phyloP scores from a whole-genome alignment of 2,888 invertebrate species.

The Tolmerus cingulatus region DNA sequence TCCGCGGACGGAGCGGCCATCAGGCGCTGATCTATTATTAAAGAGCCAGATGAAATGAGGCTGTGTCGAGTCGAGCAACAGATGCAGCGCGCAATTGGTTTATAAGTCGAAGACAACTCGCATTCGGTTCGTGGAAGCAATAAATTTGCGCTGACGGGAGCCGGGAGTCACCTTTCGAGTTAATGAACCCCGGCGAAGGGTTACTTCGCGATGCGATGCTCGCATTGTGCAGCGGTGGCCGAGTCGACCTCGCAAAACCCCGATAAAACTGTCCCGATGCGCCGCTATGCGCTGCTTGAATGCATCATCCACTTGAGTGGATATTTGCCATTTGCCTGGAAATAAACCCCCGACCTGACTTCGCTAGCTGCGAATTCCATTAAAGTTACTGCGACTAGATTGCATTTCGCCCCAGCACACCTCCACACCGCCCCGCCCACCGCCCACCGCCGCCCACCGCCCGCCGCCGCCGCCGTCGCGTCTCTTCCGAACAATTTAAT shows the following conservation, averaged over 20 bases:
- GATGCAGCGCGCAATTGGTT: slow-evolving; percentile 36
- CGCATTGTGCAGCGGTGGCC: neutral
- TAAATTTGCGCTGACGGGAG: slow-evolving; percentile 28
- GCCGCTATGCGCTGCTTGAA: neutral
- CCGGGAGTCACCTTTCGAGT: slow-evolving; percentile 24
- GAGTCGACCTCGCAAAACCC: neutral
- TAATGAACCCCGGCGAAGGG: slow-evolving; percentile 28
- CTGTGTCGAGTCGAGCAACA: slow-evolving; percentile 23
- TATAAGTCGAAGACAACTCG: slow-evolving; percentile 16
- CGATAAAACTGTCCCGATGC: slow-evolving; percentile 25
- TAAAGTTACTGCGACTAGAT: slow-evolving; percentile 5
- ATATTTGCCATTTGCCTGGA: slow-evolving; percentile 38
- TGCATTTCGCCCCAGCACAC: neutral
- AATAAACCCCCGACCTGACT: slow-evolving; percentile 12
- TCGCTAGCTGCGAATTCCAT: slow-evolving; percentile 36
- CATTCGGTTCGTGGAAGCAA: slow-evolving; percentile 20
- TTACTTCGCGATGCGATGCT: neutral
- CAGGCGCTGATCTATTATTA: slow-evolving; percentile 22
- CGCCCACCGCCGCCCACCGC: neutral
- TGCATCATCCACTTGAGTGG: slow-evolving; percentile 36
- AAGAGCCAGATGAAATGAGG: neutral
- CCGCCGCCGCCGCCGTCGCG: neutral
- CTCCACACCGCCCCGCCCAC: neutral
- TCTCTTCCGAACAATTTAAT: slow-evolving; percentile 37
- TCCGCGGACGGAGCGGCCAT: neutral